phyloP scores from a whole-genome alignment of 2,888 invertebrate species.

The Drosophila anomalata region DNA sequence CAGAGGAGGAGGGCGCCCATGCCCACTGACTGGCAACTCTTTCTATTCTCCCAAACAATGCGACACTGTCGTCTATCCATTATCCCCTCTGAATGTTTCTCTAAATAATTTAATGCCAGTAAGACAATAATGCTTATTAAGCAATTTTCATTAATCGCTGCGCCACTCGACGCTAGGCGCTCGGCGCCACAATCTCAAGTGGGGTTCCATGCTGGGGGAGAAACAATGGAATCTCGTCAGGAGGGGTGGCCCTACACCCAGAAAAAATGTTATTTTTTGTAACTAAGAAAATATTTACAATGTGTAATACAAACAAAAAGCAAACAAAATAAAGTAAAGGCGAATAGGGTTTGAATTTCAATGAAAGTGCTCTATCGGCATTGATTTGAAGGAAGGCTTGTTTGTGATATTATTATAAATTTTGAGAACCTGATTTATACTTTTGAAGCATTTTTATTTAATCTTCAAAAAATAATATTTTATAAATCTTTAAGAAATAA shows the following conservation, averaged over 20 bases:
- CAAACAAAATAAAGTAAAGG: too few species aligned
- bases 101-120: slow-evolving; percentile 74
- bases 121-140: slow-evolving; percentile 79
- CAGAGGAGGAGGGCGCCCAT: neutral
- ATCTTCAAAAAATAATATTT: too few species aligned
- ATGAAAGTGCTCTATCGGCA: too few species aligned
- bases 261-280: neutral
- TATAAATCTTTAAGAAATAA: too few species aligned
- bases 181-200: slow-evolving; percentile 67
- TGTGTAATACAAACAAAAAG: too few species aligned
- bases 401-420: too few species aligned
- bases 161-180: slow-evolving; percentile 73
- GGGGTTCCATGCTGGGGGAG: slow-evolving; percentile 27
- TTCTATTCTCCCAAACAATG: slow-evolving; percentile 24
- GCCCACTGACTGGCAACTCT: slow-evolving; percentile 21
- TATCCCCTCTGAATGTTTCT: slow-evolving; percentile 45
- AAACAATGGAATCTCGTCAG: slow-evolving; percentile 8
- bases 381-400: too few species aligned
- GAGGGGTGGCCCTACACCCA: slow-evolving; percentile 4
- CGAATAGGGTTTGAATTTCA: too few species aligned
- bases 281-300: too few species aligned
- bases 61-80: slow-evolving; percentile 23
- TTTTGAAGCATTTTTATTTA: too few species aligned
- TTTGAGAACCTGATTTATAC: too few species aligned
- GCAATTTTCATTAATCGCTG: slow-evolving; percentile 79